These are phyloP conservation scores for Sturnira hondurensis DNA, from an alignment of 2,113 vertebrate species.

Conservation along the genomic window DNA sequence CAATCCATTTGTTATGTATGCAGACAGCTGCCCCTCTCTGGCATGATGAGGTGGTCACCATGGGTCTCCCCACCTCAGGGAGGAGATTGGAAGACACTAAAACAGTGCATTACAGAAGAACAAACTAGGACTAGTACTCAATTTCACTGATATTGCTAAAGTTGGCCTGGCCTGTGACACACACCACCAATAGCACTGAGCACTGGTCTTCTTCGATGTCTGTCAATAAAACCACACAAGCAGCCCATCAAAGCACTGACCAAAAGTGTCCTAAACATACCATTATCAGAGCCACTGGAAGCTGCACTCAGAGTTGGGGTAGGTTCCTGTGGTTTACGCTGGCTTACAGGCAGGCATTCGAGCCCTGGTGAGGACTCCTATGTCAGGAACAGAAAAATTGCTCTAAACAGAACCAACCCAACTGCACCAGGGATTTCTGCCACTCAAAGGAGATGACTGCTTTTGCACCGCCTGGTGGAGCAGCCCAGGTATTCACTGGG, in stretches of 20 bases:
- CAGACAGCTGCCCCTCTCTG: background rate
- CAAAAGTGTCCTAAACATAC: background rate
- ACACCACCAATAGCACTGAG: background rate
- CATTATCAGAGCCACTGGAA: background rate
- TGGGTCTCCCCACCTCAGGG: background rate
- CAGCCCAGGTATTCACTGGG: background rate
- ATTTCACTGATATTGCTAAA: background rate
- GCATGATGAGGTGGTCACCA: background rate
- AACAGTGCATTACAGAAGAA: background rate
- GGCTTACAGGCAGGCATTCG: rapidly evolving
- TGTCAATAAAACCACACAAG: background rate
- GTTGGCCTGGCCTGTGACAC: background rate
- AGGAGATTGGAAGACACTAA: background rate
- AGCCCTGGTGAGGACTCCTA: background rate
- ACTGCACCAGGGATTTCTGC: background rate
- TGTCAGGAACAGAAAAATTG: background rate
- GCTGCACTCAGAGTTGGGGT: background rate
- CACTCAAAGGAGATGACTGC: background rate
- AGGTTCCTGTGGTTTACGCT: background rate
- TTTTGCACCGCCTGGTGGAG: background rate
- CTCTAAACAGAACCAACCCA: background rate
- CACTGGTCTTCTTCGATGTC: background rate
- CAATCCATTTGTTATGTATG: background rate
- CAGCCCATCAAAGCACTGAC: background rate
- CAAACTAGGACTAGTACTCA: background rate